Conservation (phyloP, 2,888 invertebrate genomes). For the Polylopha cassiicola region DNA sequence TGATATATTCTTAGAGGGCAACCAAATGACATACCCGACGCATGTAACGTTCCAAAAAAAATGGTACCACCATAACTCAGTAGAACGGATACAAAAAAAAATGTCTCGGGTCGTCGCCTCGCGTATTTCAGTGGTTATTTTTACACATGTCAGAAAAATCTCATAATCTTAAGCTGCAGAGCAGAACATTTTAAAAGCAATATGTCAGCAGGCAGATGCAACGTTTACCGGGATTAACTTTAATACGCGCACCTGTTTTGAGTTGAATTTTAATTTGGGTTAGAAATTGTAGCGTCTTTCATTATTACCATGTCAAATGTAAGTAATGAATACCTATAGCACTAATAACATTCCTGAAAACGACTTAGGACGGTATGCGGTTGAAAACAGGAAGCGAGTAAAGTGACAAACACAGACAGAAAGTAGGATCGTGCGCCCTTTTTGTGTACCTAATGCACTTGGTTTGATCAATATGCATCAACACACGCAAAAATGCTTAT, state of each 20-base stretch:
- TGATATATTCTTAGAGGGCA: no score
- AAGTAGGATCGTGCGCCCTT: no score
- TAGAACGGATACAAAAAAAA: constrained; percentile 34
- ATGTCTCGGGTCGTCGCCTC: constrained; percentile 49
- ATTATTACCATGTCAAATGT: no score
- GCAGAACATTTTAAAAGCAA: constrained; percentile 40
- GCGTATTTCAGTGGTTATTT: constrained; percentile 46
- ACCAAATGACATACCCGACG: constrained; percentile 9
- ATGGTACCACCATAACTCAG: constrained; percentile 7
- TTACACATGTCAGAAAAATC: constrained; percentile 55
- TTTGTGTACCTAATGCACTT: no score
- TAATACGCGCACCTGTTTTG: constrained; percentile 69
- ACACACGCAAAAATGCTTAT: no score
- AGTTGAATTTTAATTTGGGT: constrained; percentile 44
- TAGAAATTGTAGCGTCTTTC: constrained; percentile 18
- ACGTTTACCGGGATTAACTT: constrained; percentile 62
- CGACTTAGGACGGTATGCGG: no score
- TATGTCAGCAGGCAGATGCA: constrained; percentile 59
- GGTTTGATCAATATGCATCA: no score
- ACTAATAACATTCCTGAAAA: no score
- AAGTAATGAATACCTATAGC: no score
- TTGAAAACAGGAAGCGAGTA: no score
- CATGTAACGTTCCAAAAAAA: constrained; percentile 11
- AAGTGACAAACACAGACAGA: no score
- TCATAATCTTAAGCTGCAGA: constrained; percentile 50